These are phyloP conservation scores for Mormyrus iriodes DNA, from an alignment of 2,113 vertebrate genomes.

Conservation along the genomic window DNA sequence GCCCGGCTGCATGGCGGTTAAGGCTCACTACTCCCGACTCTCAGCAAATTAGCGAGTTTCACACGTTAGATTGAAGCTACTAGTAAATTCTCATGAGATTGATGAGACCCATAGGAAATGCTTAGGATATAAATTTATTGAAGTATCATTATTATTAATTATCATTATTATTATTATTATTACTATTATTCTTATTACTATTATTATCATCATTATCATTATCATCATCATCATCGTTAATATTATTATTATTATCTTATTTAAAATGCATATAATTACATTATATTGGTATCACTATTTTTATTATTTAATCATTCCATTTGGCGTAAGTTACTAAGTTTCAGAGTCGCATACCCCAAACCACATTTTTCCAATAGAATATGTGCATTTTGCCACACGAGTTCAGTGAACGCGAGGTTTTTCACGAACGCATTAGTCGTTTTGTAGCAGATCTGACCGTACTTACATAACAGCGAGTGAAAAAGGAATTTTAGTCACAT, in stretches of 20 bases:
- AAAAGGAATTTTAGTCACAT: background rate
- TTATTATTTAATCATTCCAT: background rate
- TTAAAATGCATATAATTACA: background rate
- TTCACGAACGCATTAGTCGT: background rate
- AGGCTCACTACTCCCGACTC: background rate
- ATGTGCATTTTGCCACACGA: background rate
- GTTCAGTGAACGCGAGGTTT: background rate
- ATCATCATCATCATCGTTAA: too few relatives aligned
- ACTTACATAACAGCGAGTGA: background rate
- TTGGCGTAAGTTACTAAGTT: background rate
- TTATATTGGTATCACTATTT: background rate
- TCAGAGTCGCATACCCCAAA: background rate
- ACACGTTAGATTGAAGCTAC: background rate
- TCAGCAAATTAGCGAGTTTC: background rate
- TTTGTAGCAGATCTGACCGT: background rate
- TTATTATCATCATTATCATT: background rate
- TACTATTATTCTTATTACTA: background rate
- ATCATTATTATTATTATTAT: background rate
- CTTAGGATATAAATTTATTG: too few relatives aligned
- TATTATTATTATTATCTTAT: background rate
- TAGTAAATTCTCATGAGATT: background rate
- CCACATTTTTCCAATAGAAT: background rate
- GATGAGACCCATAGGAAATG: background rate
- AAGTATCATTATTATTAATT: background rate
- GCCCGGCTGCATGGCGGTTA: background rate